These are phyloP conservation scores for Notoglanidium macrostoma DNA, from an alignment of 2,797 vertebrate genomes.

Conservation along the genomic window DNA sequence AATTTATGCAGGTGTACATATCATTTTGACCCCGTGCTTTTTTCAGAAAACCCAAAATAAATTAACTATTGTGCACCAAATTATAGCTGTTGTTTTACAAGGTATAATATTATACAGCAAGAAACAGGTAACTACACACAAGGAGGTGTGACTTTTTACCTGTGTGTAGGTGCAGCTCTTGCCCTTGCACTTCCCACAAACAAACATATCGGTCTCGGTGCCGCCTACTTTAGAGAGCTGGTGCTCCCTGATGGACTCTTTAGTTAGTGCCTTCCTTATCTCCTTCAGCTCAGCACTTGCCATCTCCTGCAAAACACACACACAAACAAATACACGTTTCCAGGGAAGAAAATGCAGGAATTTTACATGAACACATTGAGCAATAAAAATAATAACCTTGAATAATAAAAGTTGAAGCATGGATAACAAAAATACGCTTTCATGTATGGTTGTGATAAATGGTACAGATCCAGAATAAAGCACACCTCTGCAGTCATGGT, in stretches of 20 bases:
- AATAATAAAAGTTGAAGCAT: background rate
- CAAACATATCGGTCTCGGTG: conserved; percentile 91
- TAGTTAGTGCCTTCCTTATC: conserved; percentile 92
- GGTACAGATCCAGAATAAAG: background rate
- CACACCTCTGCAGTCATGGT: conserved; percentile 88
- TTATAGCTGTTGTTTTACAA: too few relatives aligned
- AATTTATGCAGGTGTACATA: too few relatives aligned
- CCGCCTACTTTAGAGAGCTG: conserved; percentile 93
- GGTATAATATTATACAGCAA: background rate
- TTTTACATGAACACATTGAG: background rate
- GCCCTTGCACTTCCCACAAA: conserved; percentile 89
- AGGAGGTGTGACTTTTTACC: conserved; percentile 64
- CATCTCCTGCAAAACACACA: conserved; percentile 83
- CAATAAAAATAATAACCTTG: too few relatives aligned
- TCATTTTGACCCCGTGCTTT: too few relatives aligned
- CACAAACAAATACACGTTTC: conserved; percentile 3
- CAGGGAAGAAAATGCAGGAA: too few relatives aligned
- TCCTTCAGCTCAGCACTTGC: conserved; percentile 94
- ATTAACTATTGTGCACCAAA: too few relatives aligned
- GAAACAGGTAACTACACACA: background rate
- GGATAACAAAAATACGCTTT: background rate
- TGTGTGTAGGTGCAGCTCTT: conserved; percentile 96
- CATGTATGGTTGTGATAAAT: background rate
- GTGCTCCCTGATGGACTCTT: conserved; percentile 95
- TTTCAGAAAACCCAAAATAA: too few relatives aligned